phyloP scores from a whole-genome alignment of 2,888 invertebrate genomes.

The Ochlodes sylvanus region DNA sequence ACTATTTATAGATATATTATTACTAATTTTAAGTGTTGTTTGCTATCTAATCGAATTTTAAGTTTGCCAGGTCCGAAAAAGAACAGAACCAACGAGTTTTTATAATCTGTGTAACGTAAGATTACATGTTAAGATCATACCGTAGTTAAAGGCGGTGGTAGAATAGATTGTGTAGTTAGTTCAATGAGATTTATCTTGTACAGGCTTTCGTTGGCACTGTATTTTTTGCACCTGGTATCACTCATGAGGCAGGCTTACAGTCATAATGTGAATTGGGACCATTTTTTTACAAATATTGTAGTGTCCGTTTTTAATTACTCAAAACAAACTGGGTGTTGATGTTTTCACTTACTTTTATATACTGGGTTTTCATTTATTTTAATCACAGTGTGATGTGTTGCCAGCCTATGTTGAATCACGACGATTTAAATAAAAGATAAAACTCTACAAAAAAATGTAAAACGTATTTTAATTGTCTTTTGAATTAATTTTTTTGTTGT shows the following conservation, averaged over 20 bases:
- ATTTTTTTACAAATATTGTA: constrained; percentile 5
- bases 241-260: constrained; percentile 33
- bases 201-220: constrained; percentile 79
- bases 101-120: constrained; percentile 59
- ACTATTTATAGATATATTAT: constrained; percentile 7
- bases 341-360: constrained; percentile 9
- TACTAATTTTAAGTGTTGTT: constrained; percentile 35
- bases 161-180: constrained; percentile 61
- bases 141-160: constrained; percentile 55
- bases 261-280: constrained; percentile 21
- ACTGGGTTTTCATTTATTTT: constrained; percentile 9
- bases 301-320: neutral
- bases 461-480: no score
- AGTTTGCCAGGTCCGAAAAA: constrained; percentile 82
- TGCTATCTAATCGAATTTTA: constrained; percentile 46
- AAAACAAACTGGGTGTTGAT: no score
- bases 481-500: no score
- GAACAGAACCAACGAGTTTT: constrained; percentile 76
- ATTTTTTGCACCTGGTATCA: constrained; percentile 79
- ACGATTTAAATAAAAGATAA: constrained; percentile 13
- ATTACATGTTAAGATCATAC: constrained; percentile 43
- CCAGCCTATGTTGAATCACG: constrained; percentile 32
- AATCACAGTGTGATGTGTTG: constrained; percentile 30
- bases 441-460: neutral
- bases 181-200: constrained; percentile 47